A percentile compares a stretch with the other conserved stretches of the same genome.
Conservation (phyloP, 2,888 invertebrate species). For the Automeris io region DNA sequence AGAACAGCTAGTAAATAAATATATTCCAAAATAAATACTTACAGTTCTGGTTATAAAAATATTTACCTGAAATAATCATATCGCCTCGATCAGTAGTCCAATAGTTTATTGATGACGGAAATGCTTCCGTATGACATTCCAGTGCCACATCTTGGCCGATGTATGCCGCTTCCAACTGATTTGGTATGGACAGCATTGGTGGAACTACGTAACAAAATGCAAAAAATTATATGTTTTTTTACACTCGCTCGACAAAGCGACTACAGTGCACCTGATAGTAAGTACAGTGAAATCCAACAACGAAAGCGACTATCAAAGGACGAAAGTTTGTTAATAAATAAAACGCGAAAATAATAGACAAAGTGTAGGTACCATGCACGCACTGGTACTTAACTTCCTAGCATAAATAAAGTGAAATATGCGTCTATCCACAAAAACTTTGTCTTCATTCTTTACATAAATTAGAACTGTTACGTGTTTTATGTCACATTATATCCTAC, state of each 20-base stretch:
- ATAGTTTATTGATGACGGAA: slow-evolving; percentile 94
- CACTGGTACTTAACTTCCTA: slow-evolving; percentile 34
- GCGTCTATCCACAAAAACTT: slow-evolving; percentile 33
- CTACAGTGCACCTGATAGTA: too few species aligned
- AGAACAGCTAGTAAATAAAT: too few species aligned
- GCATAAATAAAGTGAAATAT: slow-evolving; percentile 35
- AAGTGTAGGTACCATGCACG: slow-evolving; percentile 34
- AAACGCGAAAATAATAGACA: slow-evolving; percentile 26
- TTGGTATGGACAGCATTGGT: slow-evolving; percentile 95
- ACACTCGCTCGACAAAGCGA: too few species aligned
- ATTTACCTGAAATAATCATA: slow-evolving; percentile 92
- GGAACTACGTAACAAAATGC: slow-evolving; percentile 80
- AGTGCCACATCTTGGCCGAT: slow-evolving; percentile 91
- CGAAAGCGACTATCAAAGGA: too few species aligned
- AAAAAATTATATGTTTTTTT: too few species aligned
- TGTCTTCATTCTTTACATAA: slow-evolving; percentile 26
- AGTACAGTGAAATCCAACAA: too few species aligned
- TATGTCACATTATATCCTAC: slow-evolving; percentile 12
- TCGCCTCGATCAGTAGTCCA: slow-evolving; percentile 95
- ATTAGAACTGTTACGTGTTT: slow-evolving; percentile 20
- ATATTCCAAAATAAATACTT: background rate
- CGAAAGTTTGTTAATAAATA: too few species aligned
- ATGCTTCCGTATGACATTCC: slow-evolving; percentile 94
- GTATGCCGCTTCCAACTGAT: slow-evolving; percentile 94
- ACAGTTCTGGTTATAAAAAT: background rate